These are phyloP conservation scores for Ridgeia piscesae DNA, from an alignment of 1,140 invertebrate species.

Conservation along the genomic window DNA sequence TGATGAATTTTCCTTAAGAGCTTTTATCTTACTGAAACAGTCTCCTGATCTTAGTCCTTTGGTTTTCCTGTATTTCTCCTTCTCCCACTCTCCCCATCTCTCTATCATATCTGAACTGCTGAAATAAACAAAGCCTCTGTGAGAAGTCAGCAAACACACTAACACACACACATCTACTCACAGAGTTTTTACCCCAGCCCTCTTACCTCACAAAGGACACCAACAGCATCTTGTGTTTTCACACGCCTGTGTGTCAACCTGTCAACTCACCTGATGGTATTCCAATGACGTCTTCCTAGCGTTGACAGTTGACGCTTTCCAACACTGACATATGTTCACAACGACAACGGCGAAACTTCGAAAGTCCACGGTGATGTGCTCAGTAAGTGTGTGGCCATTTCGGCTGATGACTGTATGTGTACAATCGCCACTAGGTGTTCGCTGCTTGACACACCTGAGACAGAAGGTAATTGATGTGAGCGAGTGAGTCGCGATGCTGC, in stretches of 20 bases:
- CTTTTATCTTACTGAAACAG: too few relatives aligned
- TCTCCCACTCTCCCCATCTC: too few relatives aligned
- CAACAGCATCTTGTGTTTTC: neutral
- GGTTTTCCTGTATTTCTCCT: too few relatives aligned
- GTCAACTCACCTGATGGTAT: neutral
- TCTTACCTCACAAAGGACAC: neutral
- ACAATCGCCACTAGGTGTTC: too few relatives aligned
- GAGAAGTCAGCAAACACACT: neutral
- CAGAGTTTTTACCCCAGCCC: neutral
- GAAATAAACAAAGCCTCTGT: too few relatives aligned
- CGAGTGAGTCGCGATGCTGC: neutral
- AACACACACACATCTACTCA: neutral
- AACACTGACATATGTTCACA: neutral
- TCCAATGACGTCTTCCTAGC: neutral
- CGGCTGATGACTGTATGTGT: neutral
- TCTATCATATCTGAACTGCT: too few relatives aligned
- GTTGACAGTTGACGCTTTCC: neutral
- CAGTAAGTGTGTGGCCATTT: neutral
- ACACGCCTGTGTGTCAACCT: neutral
- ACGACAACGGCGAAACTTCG: too few relatives aligned
- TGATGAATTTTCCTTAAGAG: too few relatives aligned
- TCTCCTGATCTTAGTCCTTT: too few relatives aligned
- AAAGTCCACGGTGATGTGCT: neutral
- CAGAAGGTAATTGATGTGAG: neutral
- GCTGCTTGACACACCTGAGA: neutral